These are phyloP conservation scores for Parthenolecanium corni DNA, from an alignment of 2,888 invertebrate species.

Conservation along the genomic window DNA sequence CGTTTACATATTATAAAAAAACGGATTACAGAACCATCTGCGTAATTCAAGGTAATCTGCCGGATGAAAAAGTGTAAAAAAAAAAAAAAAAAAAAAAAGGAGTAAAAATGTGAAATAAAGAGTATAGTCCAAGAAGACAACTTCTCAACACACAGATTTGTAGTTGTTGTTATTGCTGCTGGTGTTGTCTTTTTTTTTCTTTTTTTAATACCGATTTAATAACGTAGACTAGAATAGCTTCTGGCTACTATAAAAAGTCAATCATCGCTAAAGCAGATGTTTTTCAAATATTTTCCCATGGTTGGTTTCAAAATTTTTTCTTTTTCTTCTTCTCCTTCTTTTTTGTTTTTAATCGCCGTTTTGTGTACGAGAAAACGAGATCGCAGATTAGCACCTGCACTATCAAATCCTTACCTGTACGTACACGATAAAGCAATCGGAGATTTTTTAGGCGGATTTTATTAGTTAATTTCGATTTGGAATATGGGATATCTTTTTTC, in stretches of 20 bases:
- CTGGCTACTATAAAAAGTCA: slow-evolving; percentile 21
- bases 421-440: slow-evolving; percentile 12
- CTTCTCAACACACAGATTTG: slow-evolving; percentile 3
- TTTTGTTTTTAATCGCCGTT: slow-evolving; percentile 13
- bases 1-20: slow-evolving; percentile 13
- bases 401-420: background rate
- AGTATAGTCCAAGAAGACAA: slow-evolving; percentile 17
- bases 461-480: background rate
- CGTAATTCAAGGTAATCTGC: slow-evolving; percentile 17
- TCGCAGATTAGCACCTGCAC: slow-evolving; percentile 19
- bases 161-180: slow-evolving; percentile 10
- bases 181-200: background rate
- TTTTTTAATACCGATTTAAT: slow-evolving; percentile 18
- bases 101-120: background rate
- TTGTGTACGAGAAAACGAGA: slow-evolving; percentile 4
- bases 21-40: slow-evolving; percentile 9
- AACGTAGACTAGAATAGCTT: slow-evolving; percentile 19
- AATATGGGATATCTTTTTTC: too few relatives aligned
- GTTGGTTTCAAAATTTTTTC: slow-evolving; percentile 9
- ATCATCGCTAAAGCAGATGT: slow-evolving; percentile 17
- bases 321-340: too few relatives aligned
- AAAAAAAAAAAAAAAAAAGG: background rate
- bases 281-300: slow-evolving; percentile 18
- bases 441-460: background rate
- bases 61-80: background rate